phyloP scores from a whole-genome alignment of 2,888 invertebrate genomes.

The Blastobasis adustella region DNA sequence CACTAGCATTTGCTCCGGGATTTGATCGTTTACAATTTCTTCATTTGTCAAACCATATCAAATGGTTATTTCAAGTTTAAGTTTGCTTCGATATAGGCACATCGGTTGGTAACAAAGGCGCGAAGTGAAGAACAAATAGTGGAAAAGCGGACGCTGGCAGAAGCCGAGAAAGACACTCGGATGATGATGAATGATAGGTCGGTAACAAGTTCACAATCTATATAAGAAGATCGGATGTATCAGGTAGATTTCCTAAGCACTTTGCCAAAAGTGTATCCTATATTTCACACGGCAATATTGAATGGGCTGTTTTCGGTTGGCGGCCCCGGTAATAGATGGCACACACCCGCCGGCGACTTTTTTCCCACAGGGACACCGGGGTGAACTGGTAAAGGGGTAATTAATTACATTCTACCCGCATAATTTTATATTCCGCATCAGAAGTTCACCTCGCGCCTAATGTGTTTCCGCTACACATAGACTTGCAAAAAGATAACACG shows the following conservation, averaged over 20 bases:
- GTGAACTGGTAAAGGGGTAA: conserved; percentile 1
- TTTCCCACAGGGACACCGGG: neutral
- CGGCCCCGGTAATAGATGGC: conserved; percentile 1
- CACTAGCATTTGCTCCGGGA: no score
- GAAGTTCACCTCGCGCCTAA: conserved; percentile 3
- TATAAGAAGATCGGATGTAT: no score
- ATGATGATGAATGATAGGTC: no score
- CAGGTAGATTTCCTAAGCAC: neutral
- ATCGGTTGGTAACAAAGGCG: no score
- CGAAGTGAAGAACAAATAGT: no score
- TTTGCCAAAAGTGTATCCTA: neutral
- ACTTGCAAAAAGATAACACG: conserved; percentile 1
- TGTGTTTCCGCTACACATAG: conserved; percentile 4
- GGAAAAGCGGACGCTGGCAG: no score
- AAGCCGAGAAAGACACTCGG: no score
- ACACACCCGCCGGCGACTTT: conserved; percentile 6
- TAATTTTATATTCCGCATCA: conserved; percentile 8
- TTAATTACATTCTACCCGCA: conserved; percentile 10
- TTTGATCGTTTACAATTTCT: no score
- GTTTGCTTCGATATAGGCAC: no score
- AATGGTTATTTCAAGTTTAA: no score
- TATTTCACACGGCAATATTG: neutral
- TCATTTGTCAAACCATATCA: no score
- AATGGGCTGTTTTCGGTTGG: conserved; percentile 3
- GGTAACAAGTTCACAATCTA: no score